A percentile compares a stretch with the other conserved stretches of the same genome.
These are phyloP conservation scores for Gasteruption jaculator DNA, from an alignment of 2,888 invertebrate species.

Conservation along the genomic window DNA sequence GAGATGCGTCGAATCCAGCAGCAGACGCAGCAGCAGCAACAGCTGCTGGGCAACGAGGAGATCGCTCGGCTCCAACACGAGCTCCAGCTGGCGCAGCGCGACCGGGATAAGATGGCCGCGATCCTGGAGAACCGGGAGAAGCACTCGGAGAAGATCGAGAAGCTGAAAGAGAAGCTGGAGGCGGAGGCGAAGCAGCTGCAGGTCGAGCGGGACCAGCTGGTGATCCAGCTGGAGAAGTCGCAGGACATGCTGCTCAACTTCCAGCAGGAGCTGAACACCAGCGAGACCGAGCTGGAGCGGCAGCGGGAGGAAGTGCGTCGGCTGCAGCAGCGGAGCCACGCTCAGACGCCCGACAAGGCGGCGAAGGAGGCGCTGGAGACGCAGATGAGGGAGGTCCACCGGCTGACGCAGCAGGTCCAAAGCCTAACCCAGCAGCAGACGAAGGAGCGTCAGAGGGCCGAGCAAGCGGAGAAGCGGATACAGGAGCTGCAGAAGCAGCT, in stretches of 20 bases:
- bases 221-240: conserved; percentile 85
- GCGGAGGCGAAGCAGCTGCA: conserved; percentile 81
- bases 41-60: conserved; percentile 68
- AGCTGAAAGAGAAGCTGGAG: conserved; percentile 80
- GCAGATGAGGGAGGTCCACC: conserved; percentile 67
- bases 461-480: conserved; percentile 70
- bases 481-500: conserved; percentile 57
- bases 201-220: conserved; percentile 80
- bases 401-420: conserved; percentile 67
- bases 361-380: conserved; percentile 68
- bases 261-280: conserved; percentile 83
- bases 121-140: conserved; percentile 75
- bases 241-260: conserved; percentile 91
- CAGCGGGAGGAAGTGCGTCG: conserved; percentile 75
- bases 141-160: conserved; percentile 77
- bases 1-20: conserved; percentile 64
- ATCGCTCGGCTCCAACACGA: conserved; percentile 71
- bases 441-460: conserved; percentile 61
- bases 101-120: conserved; percentile 73
- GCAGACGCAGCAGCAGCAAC: conserved; percentile 61
- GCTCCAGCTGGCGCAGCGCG: conserved; percentile 65
- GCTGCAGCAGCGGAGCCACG: conserved; percentile 64
- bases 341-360: conserved; percentile 67
- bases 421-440: conserved; percentile 55
- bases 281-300: conserved; percentile 77